Evolutionary conservation across 1,140 invertebrate species (phyloP).

Genomic region (Drosophila cardini): DNA sequence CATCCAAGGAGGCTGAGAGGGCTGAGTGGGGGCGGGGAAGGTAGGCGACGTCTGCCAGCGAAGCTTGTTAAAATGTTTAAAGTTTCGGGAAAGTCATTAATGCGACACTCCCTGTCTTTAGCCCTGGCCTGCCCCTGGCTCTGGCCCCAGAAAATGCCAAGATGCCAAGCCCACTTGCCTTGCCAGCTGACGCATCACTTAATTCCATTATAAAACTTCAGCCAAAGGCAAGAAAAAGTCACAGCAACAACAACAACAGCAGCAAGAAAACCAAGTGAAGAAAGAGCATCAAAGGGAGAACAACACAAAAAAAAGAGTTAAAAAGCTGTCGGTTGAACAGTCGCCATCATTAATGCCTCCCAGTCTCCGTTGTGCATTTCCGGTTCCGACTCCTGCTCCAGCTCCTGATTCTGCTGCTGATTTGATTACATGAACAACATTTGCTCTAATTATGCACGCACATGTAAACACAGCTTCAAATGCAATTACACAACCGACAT

Average conservation of each 20-base stretch:
- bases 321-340: slow-evolving; percentile 21
- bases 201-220: slow-evolving; percentile 47
- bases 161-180: background rate
- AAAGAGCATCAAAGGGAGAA: slow-evolving; percentile 15
- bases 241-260: background rate
- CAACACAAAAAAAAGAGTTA: slow-evolving; percentile 36
- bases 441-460: slow-evolving; percentile 79
- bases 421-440: slow-evolving; percentile 79
- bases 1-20: background rate
- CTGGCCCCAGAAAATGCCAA: background rate
- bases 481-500: slow-evolving; percentile 68
- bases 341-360: slow-evolving; percentile 9
- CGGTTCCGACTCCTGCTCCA: slow-evolving; percentile 14
- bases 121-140: background rate
- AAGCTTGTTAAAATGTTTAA: slow-evolving; percentile 52
- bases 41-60: slow-evolving; percentile 4
- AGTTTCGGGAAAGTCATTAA: slow-evolving; percentile 55
- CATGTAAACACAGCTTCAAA: slow-evolving; percentile 76
- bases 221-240: slow-evolving; percentile 9
- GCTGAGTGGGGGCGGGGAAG: background rate
- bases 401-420: slow-evolving; percentile 44
- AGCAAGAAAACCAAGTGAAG: slow-evolving; percentile 8
- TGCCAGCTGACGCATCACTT: slow-evolving; percentile 21
- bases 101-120: background rate
- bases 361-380: background rate